These are phyloP conservation scores for Nematopogon swammerdamellus DNA, from an alignment of 2,888 invertebrate species.

Conservation along the genomic window DNA sequence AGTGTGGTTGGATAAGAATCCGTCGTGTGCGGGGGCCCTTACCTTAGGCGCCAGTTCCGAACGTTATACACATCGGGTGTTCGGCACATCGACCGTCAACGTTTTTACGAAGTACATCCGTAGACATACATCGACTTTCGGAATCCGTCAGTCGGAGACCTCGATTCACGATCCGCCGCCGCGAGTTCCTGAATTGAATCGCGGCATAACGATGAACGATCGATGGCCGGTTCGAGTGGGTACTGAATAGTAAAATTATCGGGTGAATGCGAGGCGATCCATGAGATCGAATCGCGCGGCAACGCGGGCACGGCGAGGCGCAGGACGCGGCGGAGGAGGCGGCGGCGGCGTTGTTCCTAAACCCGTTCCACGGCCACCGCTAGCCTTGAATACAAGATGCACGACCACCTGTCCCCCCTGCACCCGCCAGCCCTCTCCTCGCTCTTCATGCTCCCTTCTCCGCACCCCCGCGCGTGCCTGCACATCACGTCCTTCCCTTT, in stretches of 20 bases:
- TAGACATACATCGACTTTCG: not conserved
- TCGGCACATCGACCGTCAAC: too few species aligned
- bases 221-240: not conserved
- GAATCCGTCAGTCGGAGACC: not conserved
- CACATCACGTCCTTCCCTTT: too few species aligned
- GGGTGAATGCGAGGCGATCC: not conserved
- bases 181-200: not conserved
- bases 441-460: not conserved
- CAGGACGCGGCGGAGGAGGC: not conserved
- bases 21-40: too few species aligned
- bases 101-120: too few species aligned
- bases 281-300: not conserved
- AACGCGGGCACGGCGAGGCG: not conserved
- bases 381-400: constrained; percentile 2
- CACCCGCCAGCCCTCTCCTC: not conserved
- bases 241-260: not conserved
- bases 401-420: constrained; percentile 1
- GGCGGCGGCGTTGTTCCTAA: not conserved
- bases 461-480: constrained; percentile 1
- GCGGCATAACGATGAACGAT: not conserved
- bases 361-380: not conserved
- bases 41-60: too few species aligned
- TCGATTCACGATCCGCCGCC: not conserved
- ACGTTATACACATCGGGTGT: too few species aligned
- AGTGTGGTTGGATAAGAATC: too few species aligned